phyloP scores from a whole-genome alignment of 2,797 vertebrate genomes.

The Diplodus puntazzo region DNA sequence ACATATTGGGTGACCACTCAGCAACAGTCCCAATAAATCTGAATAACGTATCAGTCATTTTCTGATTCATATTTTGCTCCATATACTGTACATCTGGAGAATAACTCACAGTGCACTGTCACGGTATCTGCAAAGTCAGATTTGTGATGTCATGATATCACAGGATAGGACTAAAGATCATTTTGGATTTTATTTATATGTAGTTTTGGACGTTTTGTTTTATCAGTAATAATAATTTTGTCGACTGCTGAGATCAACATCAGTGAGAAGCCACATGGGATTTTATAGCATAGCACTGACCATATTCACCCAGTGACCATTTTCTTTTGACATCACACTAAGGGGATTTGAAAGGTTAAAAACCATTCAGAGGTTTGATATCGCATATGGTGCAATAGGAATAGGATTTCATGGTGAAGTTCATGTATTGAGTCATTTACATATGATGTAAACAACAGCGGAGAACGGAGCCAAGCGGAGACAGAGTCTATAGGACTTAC shows the following conservation, averaged over 20 bases:
- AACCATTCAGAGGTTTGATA: too few species aligned
- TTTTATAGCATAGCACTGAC: background rate
- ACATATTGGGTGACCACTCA: slow-evolving; percentile 25
- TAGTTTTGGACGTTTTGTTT: background rate
- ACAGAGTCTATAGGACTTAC: too few species aligned
- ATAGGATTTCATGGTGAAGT: too few species aligned
- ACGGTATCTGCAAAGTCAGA: slow-evolving; percentile 6
- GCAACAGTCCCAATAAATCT: slow-evolving; percentile 32
- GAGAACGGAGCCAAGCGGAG: too few species aligned
- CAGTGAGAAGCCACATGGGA: background rate
- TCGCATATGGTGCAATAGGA: too few species aligned
- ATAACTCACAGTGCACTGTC: background rate
- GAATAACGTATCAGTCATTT: slow-evolving; percentile 29
- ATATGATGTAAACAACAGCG: too few species aligned
- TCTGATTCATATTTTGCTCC: slow-evolving; percentile 21
- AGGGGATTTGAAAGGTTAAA: too few species aligned
- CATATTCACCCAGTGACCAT: too few species aligned
- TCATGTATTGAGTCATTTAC: too few species aligned
- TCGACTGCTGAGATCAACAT: slow-evolving; percentile 3
- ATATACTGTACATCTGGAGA: slow-evolving; percentile 2
- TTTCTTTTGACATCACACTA: too few species aligned
- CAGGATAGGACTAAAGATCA: background rate
- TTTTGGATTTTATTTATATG: background rate
- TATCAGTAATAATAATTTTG: background rate
- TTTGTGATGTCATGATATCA: background rate